Evolutionary conservation across 2,113 vertebrate species (phyloP), one percentile per base, ranked within the genome.

Genomic region (Actenoides lindsayi): DNA sequence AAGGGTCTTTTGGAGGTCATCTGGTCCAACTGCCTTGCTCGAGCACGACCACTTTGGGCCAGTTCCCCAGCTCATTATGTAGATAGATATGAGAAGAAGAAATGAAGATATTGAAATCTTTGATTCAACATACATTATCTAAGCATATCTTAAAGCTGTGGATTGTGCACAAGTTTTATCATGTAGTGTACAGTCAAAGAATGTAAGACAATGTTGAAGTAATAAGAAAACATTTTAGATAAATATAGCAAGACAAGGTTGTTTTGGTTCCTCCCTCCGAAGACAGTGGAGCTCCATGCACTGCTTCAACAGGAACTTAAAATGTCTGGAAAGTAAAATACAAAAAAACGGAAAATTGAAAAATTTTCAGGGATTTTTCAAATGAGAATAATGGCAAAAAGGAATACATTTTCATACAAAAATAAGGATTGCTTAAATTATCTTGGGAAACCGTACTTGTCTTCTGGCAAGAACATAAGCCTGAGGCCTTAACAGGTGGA

Each of bases 21-120:
- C 16, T 57, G 42, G 19, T 64, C 37, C 28, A 69, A 44, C 9
- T 7, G 1, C 10, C 1, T 4, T 5, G 0, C 14, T 74, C 50
- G 46, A 6, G 12, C 41, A 63, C 46, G 53, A 42, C 30, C 9
- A 42, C 24, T 5, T 53, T 25, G 19, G 68, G 10, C 8, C 28
- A 24, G 53, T 42, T 73, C 31, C 41, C 17, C 28, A 53, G n/a
- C 20, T n/a, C 28, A 18, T 51, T 51, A 27, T 17, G 28, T 37
- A 56, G 7, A 9, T 80, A 31, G 1, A 5, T n/a, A 6, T 33
- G 21, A 31, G 46, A 51, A 65, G 44, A 51, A 56, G 8, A 80
- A 41, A 71, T 76, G 13, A 75, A 50, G 30, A 27, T 75, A 37
- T 3, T 41, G 21, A 76, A 41, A 46, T 60, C 7, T 35, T 62